Evolutionary conservation across 2,113 vertebrate genomes (phyloP).

Genomic region (Albula goreensis): DNA sequence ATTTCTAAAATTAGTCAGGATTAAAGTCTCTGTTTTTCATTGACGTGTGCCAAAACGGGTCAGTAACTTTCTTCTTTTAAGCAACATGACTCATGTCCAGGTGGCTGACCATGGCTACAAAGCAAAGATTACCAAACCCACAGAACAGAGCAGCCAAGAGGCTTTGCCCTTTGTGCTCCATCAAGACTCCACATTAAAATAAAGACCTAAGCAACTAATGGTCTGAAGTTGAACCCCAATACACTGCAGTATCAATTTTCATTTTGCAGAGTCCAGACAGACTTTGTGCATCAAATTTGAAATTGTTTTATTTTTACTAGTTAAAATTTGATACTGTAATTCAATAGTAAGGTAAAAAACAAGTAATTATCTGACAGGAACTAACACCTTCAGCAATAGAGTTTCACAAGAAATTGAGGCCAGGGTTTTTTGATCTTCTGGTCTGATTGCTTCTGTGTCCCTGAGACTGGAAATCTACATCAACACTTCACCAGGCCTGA

Average conservation of each 20-base stretch:
- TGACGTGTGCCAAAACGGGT: not conserved
- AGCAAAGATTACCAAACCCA: too few species aligned
- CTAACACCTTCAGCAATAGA: not conserved
- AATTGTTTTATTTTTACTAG: not conserved
- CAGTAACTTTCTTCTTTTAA: slow-evolving; percentile 28
- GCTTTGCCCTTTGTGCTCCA: not conserved
- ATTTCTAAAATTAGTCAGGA: slow-evolving; percentile 34
- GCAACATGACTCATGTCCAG: slow-evolving; percentile 33
- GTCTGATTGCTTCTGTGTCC: not conserved
- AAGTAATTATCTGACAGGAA: not conserved
- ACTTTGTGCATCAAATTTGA: not conserved
- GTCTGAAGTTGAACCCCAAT: not conserved
- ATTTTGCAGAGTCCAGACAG: not conserved
- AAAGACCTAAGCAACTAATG: not conserved
- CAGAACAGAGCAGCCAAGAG: not conserved
- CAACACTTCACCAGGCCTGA: not conserved
- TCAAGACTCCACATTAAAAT: not conserved
- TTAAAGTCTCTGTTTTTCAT: slow-evolving; percentile 33
- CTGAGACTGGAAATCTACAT: not conserved
- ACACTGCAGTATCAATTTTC: not conserved
- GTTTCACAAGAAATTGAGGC: not conserved
- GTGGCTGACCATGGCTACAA: slow-evolving; percentile 18
- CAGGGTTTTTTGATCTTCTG: not conserved
- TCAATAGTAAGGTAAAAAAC: not conserved
- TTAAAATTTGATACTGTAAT: not conserved